These are phyloP conservation scores for Colletes collaris DNA, from an alignment of 2,888 invertebrate genomes.

Conservation along the genomic window DNA sequence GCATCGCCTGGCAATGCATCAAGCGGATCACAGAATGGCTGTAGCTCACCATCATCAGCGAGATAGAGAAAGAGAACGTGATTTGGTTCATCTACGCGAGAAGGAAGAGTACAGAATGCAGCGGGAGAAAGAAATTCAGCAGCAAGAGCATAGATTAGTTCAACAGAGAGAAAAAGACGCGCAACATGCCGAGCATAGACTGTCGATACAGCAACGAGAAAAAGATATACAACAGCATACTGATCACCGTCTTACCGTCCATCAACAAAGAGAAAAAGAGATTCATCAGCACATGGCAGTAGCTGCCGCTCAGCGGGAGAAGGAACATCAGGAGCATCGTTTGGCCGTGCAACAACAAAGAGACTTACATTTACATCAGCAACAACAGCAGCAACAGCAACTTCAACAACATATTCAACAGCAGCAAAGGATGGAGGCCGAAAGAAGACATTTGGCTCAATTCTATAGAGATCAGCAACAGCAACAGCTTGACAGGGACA, in stretches of 20 bases:
- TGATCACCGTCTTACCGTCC: slow-evolving; percentile 74
- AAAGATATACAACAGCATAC: slow-evolving; percentile 72
- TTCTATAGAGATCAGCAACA: slow-evolving; percentile 79
- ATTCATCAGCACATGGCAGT: slow-evolving; percentile 69
- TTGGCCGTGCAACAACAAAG: slow-evolving; percentile 77
- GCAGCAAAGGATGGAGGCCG: slow-evolving; percentile 82
- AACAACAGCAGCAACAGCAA: slow-evolving; percentile 80
- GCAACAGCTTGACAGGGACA: slow-evolving; percentile 77
- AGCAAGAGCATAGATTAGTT: slow-evolving; percentile 72
- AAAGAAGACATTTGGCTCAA: slow-evolving; percentile 80
- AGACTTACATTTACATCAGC: slow-evolving; percentile 79
- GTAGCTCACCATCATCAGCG: slow-evolving; percentile 77
- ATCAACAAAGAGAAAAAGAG: slow-evolving; percentile 73
- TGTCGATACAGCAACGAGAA: slow-evolving; percentile 70
- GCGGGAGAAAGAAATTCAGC: slow-evolving; percentile 80
- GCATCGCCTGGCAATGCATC: slow-evolving; percentile 77
- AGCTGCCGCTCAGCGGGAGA: slow-evolving; percentile 76
- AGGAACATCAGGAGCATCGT: slow-evolving; percentile 80
- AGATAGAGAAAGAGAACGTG: slow-evolving; percentile 78
- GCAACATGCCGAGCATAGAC: slow-evolving; percentile 71
- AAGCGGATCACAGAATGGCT: slow-evolving; percentile 78
- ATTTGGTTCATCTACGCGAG: slow-evolving; percentile 74
- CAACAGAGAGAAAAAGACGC: slow-evolving; percentile 76
- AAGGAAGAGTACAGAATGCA: slow-evolving; percentile 79
- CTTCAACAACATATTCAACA: slow-evolving; percentile 81